Evolutionary conservation across 2,797 vertebrate genomes (phyloP).

Genomic region (Mareca strepera): DNA sequence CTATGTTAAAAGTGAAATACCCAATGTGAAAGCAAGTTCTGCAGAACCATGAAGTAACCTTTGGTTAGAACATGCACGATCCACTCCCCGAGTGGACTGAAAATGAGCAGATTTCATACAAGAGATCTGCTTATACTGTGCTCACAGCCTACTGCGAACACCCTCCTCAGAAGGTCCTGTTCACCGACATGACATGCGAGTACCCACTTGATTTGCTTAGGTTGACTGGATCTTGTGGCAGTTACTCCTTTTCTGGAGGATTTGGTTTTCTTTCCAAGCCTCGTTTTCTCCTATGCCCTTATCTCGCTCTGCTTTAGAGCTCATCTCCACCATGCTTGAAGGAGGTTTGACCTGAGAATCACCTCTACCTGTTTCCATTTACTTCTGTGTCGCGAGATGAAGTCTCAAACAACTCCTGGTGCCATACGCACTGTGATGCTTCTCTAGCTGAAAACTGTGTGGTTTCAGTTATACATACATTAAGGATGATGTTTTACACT

Average conservation of each 20-base stretch:
- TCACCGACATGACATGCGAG: neutral
- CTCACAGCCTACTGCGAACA: neutral
- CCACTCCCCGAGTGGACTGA: neutral
- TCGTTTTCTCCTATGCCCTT: neutral
- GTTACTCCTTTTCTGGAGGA: neutral
- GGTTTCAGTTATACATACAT: neutral
- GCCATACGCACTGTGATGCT: neutral
- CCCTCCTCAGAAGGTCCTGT: neutral
- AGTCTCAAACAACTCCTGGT: neutral
- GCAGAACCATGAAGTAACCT: neutral
- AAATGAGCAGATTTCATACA: neutral
- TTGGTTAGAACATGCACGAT: neutral
- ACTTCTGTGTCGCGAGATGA: neutral
- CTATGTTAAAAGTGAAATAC: neutral
- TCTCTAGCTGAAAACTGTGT: neutral
- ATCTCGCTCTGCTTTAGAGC: neutral
- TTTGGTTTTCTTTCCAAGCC: neutral
- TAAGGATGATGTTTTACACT: neutral
- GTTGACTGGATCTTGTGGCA: neutral
- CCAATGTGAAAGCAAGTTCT: neutral
- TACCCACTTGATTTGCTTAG: neutral
- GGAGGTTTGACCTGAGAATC: neutral
- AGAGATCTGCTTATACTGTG: neutral
- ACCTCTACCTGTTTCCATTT: neutral
- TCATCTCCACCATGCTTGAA: neutral